phyloP scores from a whole-genome alignment of 2,113 vertebrate genomes.

The Carassius auratus region DNA sequence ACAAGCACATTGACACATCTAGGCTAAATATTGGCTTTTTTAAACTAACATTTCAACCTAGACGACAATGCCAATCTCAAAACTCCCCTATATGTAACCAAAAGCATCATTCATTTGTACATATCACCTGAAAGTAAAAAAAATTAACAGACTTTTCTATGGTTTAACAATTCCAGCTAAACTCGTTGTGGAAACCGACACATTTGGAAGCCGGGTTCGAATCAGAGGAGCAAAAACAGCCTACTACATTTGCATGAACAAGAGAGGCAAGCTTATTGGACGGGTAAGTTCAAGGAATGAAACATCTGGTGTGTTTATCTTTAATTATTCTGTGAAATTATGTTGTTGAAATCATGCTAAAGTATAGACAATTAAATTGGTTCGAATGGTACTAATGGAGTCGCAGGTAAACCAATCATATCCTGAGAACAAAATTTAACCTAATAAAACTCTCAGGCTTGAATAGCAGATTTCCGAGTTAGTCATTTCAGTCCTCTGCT shows the following conservation, averaged over 20 bases:
- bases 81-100: background rate
- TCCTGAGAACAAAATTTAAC: background rate
- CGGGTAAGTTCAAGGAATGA: constrained; percentile 78
- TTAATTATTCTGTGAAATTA: background rate
- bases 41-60: background rate
- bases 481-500: constrained; percentile 15
- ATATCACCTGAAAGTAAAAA: background rate
- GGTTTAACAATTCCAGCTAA: constrained; percentile 79
- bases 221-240: constrained; percentile 93
- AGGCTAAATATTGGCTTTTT: background rate
- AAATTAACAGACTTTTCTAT: constrained; percentile 22
- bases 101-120: background rate
- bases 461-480: constrained; percentile 39
- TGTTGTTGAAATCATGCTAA: background rate
- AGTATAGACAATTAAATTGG: background rate
- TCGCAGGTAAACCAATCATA: background rate
- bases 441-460: constrained; percentile 12
- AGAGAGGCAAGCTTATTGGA: constrained; percentile 94
- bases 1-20: background rate
- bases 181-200: constrained; percentile 96
- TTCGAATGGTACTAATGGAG: background rate
- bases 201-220: constrained; percentile 93
- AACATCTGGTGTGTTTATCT: background rate
- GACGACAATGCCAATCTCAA: background rate
- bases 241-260: constrained; percentile 99